These are phyloP conservation scores for Aratinga solstitialis DNA, from an alignment of 2,797 vertebrate genomes.

Conservation along the genomic window DNA sequence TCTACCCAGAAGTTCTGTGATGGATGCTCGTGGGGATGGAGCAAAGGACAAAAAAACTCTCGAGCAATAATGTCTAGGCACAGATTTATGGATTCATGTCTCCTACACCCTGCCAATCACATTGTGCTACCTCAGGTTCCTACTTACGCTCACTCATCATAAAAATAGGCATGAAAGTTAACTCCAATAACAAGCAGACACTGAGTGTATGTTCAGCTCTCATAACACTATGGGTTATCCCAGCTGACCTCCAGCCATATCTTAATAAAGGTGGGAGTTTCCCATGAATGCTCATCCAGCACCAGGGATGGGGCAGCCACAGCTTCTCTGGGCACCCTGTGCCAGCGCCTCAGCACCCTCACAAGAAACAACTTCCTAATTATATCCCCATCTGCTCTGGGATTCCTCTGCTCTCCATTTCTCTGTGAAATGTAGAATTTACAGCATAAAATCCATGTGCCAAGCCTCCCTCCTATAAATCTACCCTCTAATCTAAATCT, in stretches of 20 bases:
- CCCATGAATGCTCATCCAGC: neutral
- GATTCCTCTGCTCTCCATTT: neutral
- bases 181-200: neutral
- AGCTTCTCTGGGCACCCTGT: neutral
- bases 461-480: neutral
- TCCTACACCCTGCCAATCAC: slow-evolving; percentile 39
- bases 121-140: neutral
- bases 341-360: neutral
- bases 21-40: neutral
- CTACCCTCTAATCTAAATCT: neutral
- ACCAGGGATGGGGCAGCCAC: neutral
- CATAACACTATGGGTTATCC: neutral
- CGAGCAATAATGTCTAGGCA: slow-evolving; percentile 3
- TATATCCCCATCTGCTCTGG: neutral
- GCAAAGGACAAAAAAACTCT: neutral
- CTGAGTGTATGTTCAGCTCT: neutral
- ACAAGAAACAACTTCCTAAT: neutral
- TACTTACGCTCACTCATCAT: slow-evolving; percentile 6
- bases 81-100: neutral
- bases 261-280: fast-evolving
- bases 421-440: neutral
- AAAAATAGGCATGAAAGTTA: slow-evolving; percentile 19
- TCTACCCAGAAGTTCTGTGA: neutral
- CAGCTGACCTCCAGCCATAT: neutral
- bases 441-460: neutral